phyloP scores from a whole-genome alignment of 2,113 vertebrate species.

The Erinaceus europaeus region DNA sequence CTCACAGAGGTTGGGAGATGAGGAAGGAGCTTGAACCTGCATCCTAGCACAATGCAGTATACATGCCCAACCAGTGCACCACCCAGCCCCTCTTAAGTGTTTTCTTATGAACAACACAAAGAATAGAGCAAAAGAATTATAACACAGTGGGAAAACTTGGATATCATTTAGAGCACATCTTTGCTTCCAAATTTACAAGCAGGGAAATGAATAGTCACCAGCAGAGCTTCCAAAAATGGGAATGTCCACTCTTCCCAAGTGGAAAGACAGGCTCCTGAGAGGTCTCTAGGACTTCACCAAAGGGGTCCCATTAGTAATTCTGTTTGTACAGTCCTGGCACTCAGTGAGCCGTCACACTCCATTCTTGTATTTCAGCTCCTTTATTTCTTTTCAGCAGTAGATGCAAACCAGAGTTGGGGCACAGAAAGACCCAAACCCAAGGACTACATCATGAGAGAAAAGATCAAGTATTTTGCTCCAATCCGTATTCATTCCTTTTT shows the following conservation, averaged over 20 bases:
- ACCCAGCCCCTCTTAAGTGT: no score
- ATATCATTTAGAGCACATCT: neutral
- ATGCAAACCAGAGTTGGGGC: neutral
- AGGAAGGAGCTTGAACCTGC: no score
- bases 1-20: no score
- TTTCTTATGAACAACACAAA: neutral
- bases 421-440: neutral
- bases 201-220: neutral
- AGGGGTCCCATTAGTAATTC: neutral
- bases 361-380: accelerated
- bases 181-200: neutral
- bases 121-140: neutral
- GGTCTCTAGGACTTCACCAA: neutral
- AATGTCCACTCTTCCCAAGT: neutral
- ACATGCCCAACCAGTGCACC: no score
- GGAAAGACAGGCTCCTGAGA: neutral
- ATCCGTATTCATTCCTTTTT: neutral
- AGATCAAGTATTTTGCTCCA: neutral
- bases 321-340: no score
- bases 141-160: neutral
- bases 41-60: no score
- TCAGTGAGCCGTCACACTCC: accelerated
- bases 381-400: neutral
- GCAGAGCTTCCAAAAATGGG: neutral
- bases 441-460: neutral